Evolutionary conservation across 2,797 vertebrate species (phyloP).

Genomic region (Coracias cyanogaster): DNA sequence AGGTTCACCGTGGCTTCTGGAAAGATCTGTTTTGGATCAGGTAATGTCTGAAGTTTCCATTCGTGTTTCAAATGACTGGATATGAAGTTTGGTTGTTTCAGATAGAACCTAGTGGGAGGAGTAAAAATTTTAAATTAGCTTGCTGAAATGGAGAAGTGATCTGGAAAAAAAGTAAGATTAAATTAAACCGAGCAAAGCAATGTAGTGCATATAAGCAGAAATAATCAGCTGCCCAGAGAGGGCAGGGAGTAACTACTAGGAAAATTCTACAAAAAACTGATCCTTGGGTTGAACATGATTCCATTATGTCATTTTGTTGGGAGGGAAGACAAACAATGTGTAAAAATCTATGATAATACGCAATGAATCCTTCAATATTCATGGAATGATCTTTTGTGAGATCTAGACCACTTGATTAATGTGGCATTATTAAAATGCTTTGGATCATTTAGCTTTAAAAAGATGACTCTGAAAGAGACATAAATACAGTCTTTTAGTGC

Average conservation of each 20-base stretch:
- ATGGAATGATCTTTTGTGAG: neutral
- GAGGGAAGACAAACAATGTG: neutral
- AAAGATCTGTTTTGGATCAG: neutral
- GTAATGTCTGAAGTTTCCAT: neutral
- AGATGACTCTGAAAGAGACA: conserved; percentile 2
- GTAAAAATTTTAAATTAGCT: neutral
- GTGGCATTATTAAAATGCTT: conserved; percentile 56
- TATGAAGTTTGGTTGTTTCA: neutral
- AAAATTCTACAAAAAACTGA: neutral
- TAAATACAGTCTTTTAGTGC: conserved; percentile 9
- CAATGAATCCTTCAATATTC: conserved; percentile 6
- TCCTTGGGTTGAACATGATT: neutral
- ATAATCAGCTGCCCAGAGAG: neutral
- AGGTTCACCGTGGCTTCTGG: neutral
- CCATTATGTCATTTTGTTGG: neutral
- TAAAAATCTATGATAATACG: neutral
- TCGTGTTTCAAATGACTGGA: neutral
- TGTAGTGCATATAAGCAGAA: neutral
- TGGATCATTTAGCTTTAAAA: conserved; percentile 61
- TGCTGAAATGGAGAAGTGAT: neutral
- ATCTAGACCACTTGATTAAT: conserved; percentile 50
- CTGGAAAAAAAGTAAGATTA: neutral
- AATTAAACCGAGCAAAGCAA: neutral
- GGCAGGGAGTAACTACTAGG: neutral
- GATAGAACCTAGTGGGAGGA: neutral